phyloP scores from a whole-genome alignment of 2,113 vertebrate species.

The Pandion haliaetus region DNA sequence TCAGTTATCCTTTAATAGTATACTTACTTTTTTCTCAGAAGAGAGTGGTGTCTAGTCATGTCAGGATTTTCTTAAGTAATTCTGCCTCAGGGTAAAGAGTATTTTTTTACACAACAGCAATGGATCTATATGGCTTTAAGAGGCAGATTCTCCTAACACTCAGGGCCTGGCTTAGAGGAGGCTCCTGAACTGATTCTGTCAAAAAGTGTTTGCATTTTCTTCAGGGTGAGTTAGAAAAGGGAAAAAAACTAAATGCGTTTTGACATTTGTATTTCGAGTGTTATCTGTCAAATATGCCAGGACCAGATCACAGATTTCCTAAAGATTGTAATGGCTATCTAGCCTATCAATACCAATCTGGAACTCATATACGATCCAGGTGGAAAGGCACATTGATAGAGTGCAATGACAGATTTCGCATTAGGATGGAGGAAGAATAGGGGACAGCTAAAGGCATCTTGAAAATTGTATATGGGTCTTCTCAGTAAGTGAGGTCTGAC shows the following conservation, averaged over 20 bases:
- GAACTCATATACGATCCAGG: background rate
- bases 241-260: slow-evolving; percentile 69
- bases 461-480: background rate
- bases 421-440: background rate
- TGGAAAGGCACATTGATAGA: background rate
- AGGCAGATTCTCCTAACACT: slow-evolving; percentile 63
- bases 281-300: slow-evolving; percentile 66
- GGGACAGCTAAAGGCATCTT: background rate
- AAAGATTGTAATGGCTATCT: background rate
- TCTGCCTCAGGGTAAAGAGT: slow-evolving; percentile 7
- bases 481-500: background rate
- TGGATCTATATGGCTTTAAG: slow-evolving; percentile 64
- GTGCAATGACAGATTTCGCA: background rate
- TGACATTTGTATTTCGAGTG: slow-evolving; percentile 70
- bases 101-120: slow-evolving; percentile 19
- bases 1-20: slow-evolving; percentile 42
- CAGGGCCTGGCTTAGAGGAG: slow-evolving; percentile 72
- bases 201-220: slow-evolving; percentile 75
- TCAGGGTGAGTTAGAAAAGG: slow-evolving; percentile 33
- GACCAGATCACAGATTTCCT: slow-evolving; percentile 46
- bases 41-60: slow-evolving; percentile 34
- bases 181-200: slow-evolving; percentile 82
- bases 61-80: slow-evolving; percentile 67
- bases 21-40: slow-evolving; percentile 24
- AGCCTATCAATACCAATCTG: slow-evolving; percentile 34